Base-by-base conservation (phyloP, 1,140 invertebrate genomes). In the Neodiprion pinetum region DNA sequence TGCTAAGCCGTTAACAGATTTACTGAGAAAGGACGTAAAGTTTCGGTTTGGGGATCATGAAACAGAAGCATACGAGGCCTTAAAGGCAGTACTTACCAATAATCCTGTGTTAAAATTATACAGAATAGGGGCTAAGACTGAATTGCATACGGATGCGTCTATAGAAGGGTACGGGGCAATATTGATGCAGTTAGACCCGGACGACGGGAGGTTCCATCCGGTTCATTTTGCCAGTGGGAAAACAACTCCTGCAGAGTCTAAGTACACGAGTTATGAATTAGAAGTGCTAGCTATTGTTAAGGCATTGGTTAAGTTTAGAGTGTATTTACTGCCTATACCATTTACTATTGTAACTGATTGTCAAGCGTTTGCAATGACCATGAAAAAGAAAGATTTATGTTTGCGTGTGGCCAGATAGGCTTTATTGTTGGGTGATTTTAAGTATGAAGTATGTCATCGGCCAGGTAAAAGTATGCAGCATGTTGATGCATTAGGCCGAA, bases 281-380 rank as follows among this genome's bases (percentile, higher is more conserved):
- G 89, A 90, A 83, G 84, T 82, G 47, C 73, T 90, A 7, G 88
- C 89, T 14, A 80, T 90, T 17, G 80, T 90, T 0, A 80, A 83
- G 75, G 85, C 86, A 1, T 82, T 90, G 7, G 77, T 84, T 73
- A 79, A 83, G 53, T 89, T 89, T 77, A 72, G 81, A 11, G 78
- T 84, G 17, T 91, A 87, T 77, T 74, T 90, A 12, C 74, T 83
- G 17, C 17, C 17, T 17, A 17, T 17, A 17, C 17, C 17, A 17
- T 17, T 17, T 17, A 17, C 17, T 17, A 17, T 17, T 17, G 17
- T 17, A 17, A 17, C 17, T 17, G 17, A 17, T 17, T 17, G 17
- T 17, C 17, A 17, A 17, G 17, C 17, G 17, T 17, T 17, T 17
- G 17, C 17, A 17, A 17, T 17, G 17, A 17, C 17, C 17, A 17